Base-by-base conservation (phyloP, 92 coral and sea anemone genomes). In the Diadumene lineata region DNA sequence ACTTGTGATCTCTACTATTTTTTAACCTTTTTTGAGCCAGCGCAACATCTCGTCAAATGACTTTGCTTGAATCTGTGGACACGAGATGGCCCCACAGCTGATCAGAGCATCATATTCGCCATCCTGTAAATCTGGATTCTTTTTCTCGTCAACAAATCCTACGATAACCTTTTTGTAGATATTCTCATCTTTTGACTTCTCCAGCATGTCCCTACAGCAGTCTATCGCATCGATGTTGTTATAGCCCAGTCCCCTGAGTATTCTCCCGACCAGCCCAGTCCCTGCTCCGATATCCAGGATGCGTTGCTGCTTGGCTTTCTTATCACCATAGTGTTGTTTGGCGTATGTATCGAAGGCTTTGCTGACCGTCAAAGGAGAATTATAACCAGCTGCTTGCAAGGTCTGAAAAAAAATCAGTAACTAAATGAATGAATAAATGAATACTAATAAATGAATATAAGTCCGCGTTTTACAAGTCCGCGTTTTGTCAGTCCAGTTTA, bases 201-300 rank as follows among this genome's bases (percentile, higher is more conserved):
- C 72, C n/a, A 83, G 34, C 67, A 77, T 56, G 15, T 29, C 82
- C 1, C 69, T 43, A 44, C 61, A 56, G 34, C 78, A 22, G 53
- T 83, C 88, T 11, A 83, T 34, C 3, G 78, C 88, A 30, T 83
- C 83, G 2, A 83, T 43, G 32, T 77, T 64, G 31, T 22, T 27
- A 60, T 83, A 83, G 61, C 83, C 88, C 16, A 53, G 79, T 34
- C 69, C 74, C 50, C 64, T 38, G 26, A 83, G 60, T 26, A 69
- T 46, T 19, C 32, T 72, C 11, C 74, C 88, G 26, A 83, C 69
- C 0, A 77, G 13, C 0, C 88, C 83, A 15, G 88, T 69, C 11
- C 88, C 88, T 31, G 77, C 72, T 11, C 88, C 88, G 34, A 83
- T 70, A 38, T 77, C 88, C 21, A 83, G 38, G 23, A 83, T 75